Evolutionary conservation across 2,113 vertebrate species (phyloP), one percentile per base, ranked within the genome.

Genomic region (Sprattus sprattus): DNA sequence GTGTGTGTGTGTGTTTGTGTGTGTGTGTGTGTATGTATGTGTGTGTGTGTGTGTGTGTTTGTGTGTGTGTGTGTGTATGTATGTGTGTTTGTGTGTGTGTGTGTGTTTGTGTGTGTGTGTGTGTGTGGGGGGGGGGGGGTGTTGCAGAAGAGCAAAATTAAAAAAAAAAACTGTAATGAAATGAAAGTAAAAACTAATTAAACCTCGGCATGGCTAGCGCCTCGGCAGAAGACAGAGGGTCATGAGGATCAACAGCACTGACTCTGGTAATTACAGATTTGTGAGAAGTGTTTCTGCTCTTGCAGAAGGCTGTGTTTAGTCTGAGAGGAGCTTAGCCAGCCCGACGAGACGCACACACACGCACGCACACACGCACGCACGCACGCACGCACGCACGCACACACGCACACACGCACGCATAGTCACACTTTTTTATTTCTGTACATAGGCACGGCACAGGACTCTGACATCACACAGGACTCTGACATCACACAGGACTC

Each of bases 211-310:
- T 28, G 64, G n/a, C 9, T 28, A n/a, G 25, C 22, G 22, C 57
- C 64, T 13, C 64, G 15, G 10, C 6, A 54, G 52, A 2, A 54
- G 52, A 54, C 52, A 0, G 3, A 54, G 64, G n/a, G 22, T 71
- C 64, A 32, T 32, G 25, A 32, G 64, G 25, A 71, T 71, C 25
- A 71, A 32, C 11, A 54, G 52, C 52, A 18, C 15, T 15, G 52
- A 16, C 52, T 49, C 47, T 32, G 64, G n/a, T 71, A 71, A 71
- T 71, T 71, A 71, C n/a, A 71, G 64, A 71, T 71, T 71, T 71
- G 64, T 13, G 64, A 71, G 25, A 28, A 11, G 25, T 11, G 64
- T 71, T 71, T 71, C 64, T 71, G 64, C 8, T 71, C 64, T 15
- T 13, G 15, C 52, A 54, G 15, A 54, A 54, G 52, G 52, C 4